Conservation (phyloP, 2,888 invertebrate species). For the Cacoxenus indagator region DNA sequence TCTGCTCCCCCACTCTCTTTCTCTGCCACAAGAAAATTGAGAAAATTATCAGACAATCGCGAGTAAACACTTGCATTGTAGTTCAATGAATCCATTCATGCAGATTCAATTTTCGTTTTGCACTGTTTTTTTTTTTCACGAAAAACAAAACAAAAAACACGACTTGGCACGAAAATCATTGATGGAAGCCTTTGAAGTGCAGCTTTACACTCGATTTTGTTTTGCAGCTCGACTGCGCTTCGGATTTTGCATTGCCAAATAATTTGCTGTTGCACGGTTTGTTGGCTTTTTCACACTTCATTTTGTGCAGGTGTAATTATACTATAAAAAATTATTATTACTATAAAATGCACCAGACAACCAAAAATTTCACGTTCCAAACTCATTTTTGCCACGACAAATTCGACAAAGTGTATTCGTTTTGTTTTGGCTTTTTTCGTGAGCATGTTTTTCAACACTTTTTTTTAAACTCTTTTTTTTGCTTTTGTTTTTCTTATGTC, state of each 20-base stretch:
- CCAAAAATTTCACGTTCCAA: too few species aligned
- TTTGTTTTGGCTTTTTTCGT: too few species aligned
- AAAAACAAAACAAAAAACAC: background rate
- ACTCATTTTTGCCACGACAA: too few species aligned
- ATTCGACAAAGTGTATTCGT: too few species aligned
- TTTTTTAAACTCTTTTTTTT: too few species aligned
- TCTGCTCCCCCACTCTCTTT: constrained; percentile 12
- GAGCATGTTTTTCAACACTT: too few species aligned
- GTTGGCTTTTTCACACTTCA: too few species aligned
- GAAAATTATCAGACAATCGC: constrained; percentile 56
- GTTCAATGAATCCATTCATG: constrained; percentile 46
- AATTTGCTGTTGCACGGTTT: too few species aligned
- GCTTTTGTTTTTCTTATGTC: too few species aligned
- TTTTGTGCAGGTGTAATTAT: too few species aligned
- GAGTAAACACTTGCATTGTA: background rate
- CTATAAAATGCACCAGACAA: too few species aligned
- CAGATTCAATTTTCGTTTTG: constrained; percentile 9
- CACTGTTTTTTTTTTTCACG: background rate
- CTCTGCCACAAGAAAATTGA: constrained; percentile 31
- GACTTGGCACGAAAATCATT: constrained; percentile 40
- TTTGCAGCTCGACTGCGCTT: background rate
- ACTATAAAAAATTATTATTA: too few species aligned
- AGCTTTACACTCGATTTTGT: constrained; percentile 12
- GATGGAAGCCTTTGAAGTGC: constrained; percentile 48
- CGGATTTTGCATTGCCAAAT: background rate